Evolutionary conservation across 2,113 vertebrate species (phyloP).

Genomic region (Anolis carolinensis): DNA sequence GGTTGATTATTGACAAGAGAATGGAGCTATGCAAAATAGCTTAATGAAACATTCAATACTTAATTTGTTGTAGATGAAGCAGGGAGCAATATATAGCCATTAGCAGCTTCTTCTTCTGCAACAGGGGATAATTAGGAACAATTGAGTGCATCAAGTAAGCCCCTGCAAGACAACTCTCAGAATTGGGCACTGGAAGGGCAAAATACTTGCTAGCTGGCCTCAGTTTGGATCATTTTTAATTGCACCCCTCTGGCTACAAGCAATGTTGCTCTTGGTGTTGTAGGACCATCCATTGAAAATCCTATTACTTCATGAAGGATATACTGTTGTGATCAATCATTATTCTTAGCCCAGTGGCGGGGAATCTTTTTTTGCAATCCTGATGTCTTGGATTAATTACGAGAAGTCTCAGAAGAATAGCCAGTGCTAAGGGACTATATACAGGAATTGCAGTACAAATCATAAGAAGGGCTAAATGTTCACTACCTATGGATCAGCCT

Average conservation of each 20-base stretch:
- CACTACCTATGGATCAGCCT: too few relatives aligned
- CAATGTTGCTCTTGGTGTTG: neutral
- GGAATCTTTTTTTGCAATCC: too few relatives aligned
- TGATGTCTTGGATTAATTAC: neutral
- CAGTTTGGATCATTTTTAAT: neutral
- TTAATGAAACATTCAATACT: constrained; percentile 38
- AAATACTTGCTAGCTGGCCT: neutral
- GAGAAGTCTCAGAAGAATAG: neutral
- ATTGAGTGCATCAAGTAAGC: constrained; percentile 10
- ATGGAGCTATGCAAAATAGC: constrained; percentile 38
- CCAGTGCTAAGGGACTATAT: neutral
- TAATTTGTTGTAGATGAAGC: constrained; percentile 12
- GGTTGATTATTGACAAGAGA: constrained; percentile 33
- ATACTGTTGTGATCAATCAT: too few relatives aligned
- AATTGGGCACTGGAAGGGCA: neutral
- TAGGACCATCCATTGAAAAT: neutral
- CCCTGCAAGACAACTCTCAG: neutral
- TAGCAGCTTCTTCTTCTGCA: neutral
- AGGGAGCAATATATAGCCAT: constrained; percentile 13
- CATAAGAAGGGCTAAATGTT: neutral
- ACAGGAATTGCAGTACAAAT: neutral
- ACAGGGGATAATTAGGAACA: constrained; percentile 21
- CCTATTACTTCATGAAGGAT: neutral
- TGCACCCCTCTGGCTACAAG: neutral
- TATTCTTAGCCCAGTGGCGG: too few relatives aligned